Evolutionary conservation across 2,113 vertebrate species (phyloP).

Genomic region (Amia ocellicauda): DNA sequence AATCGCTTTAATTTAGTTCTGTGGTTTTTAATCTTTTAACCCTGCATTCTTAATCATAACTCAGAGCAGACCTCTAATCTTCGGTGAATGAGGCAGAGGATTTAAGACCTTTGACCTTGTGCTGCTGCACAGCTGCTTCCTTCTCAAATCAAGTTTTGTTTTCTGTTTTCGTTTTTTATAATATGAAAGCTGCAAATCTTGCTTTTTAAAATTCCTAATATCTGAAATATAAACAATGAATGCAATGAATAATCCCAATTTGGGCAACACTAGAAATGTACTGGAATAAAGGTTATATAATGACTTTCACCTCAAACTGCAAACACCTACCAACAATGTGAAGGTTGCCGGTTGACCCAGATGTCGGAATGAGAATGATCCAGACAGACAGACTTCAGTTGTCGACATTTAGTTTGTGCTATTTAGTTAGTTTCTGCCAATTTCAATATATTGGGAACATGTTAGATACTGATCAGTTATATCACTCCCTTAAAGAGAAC

Average conservation of each 20-base stretch:
- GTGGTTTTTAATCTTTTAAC: slow-evolving; percentile 83
- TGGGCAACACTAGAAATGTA: too few species aligned
- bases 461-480: too few species aligned
- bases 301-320: not conserved
- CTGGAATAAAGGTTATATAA: not conserved
- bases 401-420: too few species aligned
- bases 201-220: slow-evolving; percentile 18
- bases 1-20: slow-evolving; percentile 87
- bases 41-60: slow-evolving; percentile 86
- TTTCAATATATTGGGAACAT: too few species aligned
- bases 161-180: slow-evolving; percentile 37
- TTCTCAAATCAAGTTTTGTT: slow-evolving; percentile 52
- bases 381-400: too few species aligned
- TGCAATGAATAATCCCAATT: not conserved
- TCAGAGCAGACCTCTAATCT: slow-evolving; percentile 83
- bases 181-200: slow-evolving; percentile 36
- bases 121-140: slow-evolving; percentile 63
- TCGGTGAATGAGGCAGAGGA: slow-evolving; percentile 66
- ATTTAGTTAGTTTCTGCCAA: too few species aligned
- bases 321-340: too few species aligned
- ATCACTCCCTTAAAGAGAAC: too few species aligned
- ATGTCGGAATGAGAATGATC: too few species aligned
- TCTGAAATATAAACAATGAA: not conserved
- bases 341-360: too few species aligned
- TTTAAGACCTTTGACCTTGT: slow-evolving; percentile 69